phyloP scores from a whole-genome alignment of 2,797 vertebrate species.

The Austrolebias charrua region DNA sequence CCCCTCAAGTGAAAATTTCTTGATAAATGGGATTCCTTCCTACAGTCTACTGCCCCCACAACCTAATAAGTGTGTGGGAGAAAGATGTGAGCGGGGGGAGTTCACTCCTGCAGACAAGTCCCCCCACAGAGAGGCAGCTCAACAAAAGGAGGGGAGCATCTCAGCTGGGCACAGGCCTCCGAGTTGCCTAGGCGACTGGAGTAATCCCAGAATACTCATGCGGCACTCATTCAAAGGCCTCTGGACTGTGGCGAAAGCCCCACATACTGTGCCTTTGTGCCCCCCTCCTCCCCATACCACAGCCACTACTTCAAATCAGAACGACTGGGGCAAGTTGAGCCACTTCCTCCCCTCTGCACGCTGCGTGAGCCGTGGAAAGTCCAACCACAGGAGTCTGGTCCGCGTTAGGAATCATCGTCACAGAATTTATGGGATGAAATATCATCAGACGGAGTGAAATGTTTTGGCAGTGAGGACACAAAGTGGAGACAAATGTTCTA shows the following conservation, averaged over 20 bases:
- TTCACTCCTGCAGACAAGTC: conserved; percentile 72
- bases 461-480: not conserved
- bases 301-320: conserved; percentile 57
- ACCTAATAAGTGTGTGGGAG: conserved; percentile 51
- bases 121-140: conserved; percentile 75
- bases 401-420: conserved; percentile 54
- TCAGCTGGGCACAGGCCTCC: conserved; percentile 80
- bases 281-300: conserved; percentile 40
- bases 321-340: conserved; percentile 62
- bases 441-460: conserved; percentile 8
- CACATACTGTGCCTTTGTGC: conserved; percentile 84
- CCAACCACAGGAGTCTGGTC: conserved; percentile 47
- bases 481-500: no score
- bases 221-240: conserved; percentile 76
- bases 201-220: conserved; percentile 84
- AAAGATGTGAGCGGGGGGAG: conserved; percentile 14
- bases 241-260: conserved; percentile 74
- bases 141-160: conserved; percentile 81
- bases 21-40: conserved; percentile 80
- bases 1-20: conserved; percentile 58
- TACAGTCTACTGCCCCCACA: conserved; percentile 54
- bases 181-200: conserved; percentile 76
- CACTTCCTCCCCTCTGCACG: conserved; percentile 56
- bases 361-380: conserved; percentile 45
- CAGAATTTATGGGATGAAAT: conserved; percentile 26